A percentile compares a stretch with the other conserved stretches of the same genome.
Evolutionary conservation across 2,113 vertebrate species (phyloP).

Genomic region (Probosciger aterrimus): DNA sequence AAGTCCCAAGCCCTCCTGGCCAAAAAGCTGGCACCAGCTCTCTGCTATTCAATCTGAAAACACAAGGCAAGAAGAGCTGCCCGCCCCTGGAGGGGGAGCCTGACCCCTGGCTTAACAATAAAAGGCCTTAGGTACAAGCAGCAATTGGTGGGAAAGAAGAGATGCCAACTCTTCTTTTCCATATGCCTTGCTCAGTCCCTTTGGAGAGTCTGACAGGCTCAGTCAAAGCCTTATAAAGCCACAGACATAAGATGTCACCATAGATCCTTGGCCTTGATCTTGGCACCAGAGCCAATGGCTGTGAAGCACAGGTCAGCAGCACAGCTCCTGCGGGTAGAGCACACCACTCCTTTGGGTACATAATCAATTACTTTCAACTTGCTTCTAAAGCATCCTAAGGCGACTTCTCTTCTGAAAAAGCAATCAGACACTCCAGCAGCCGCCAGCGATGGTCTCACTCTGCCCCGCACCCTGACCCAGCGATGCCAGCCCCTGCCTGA

Average conservation of each 20-base stretch:
- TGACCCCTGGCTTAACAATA: background rate
- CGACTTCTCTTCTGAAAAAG: background rate
- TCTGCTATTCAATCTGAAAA: background rate
- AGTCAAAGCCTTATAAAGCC: background rate
- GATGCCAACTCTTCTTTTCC: background rate
- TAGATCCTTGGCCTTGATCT: background rate
- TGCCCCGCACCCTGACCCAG: rapidly evolving
- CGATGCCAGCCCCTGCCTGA: background rate
- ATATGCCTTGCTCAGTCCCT: rapidly evolving
- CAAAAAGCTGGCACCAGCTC: background rate
- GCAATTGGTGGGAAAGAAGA: background rate
- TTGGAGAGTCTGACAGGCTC: background rate
- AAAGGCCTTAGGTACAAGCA: background rate
- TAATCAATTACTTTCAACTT: background rate
- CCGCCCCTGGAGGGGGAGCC: background rate
- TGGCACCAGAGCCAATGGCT: background rate
- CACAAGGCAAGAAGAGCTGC: background rate
- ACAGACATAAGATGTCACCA: background rate
- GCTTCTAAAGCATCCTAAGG: background rate
- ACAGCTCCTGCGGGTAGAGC: rapidly evolving
- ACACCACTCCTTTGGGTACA: rapidly evolving
- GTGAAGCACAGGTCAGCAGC: rapidly evolving
- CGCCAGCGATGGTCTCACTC: rapidly evolving
- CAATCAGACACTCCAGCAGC: rapidly evolving
- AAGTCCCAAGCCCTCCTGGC: background rate